These are phyloP conservation scores for Campoletis sonorensis DNA, from an alignment of 1,140 invertebrate genomes.

Conservation along the genomic window DNA sequence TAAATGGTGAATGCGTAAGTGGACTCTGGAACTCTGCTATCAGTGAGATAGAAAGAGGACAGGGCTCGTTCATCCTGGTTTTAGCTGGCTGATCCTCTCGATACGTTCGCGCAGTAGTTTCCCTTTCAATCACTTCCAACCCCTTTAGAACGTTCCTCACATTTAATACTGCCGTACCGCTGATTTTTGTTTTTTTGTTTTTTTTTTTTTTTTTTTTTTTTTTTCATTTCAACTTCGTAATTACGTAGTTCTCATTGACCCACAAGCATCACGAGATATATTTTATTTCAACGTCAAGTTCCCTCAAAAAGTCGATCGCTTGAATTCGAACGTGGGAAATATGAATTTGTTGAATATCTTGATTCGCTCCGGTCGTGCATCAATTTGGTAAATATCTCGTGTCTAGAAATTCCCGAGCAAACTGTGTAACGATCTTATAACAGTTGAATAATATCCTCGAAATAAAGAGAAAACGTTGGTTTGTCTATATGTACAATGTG, in stretches of 20 bases:
- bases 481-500: conserved; percentile 15
- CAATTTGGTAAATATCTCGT: background rate
- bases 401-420: background rate
- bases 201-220: too few relatives aligned
- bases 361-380: background rate
- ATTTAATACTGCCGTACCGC: background rate
- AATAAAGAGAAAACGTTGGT: conserved; percentile 25
- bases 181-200: too few relatives aligned
- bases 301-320: background rate
- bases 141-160: conserved; percentile 2
- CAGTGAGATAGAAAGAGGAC: background rate
- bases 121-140: conserved; percentile 31
- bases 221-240: background rate
- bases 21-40: conserved; percentile 27
- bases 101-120: conserved; percentile 27
- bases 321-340: too few relatives aligned
- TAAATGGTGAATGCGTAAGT: conserved; percentile 54
- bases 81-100: conserved; percentile 3
- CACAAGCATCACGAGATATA: background rate
- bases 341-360: background rate
- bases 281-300: background rate
- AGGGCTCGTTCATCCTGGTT: background rate
- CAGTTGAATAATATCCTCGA: background rate
- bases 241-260: background rate
- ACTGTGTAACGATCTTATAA: background rate